Evolutionary conservation across 2,113 vertebrate genomes (phyloP), one percentile per base, ranked within the genome.

Genomic region (Trinectes maculatus): DNA sequence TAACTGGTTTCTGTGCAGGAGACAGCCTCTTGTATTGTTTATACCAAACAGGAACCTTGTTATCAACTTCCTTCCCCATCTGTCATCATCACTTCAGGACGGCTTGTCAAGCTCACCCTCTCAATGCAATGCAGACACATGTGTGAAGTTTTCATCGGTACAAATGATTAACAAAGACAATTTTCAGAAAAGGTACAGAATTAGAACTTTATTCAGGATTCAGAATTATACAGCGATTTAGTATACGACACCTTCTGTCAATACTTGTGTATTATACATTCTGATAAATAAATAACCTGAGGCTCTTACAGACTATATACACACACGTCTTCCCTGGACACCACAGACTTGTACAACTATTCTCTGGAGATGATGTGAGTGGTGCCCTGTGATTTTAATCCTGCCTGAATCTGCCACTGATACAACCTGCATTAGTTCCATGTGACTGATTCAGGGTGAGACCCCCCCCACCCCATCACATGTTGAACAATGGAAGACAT

Each of bases 221-320:
- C n/a, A n/a, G 36, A 51, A 77, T 73, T 59, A 1, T 73, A 70
- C 59, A 60, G 33, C 55, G 29, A 67, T 28, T 47, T 74, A 77
- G 29, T 83, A 80, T 76, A 82, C 25, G 33, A 80, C 28, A 28
- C 6, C 22, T 15, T 48, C 33, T 80, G 77, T 79, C 25, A 52
- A 28, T 77, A 84, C 60, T 85, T 77, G 77, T 79, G 74, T 74
- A 77, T 73, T 52, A 39, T 63, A 82, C 43, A 82, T 66, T 57
- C 34, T 29, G 73, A 80, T 82, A 84, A 88, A 86, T 82, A 80
- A 75, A 71, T 61, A 74, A 25, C 3, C 18, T 1, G 16, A 62
- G 46, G 82, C 52, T 60, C 57, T 58, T 73, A 42, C 40, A 13
- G 22, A 68, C 24, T 42, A 33, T 22, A 54, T 28, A 64, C 48